phyloP scores from a whole-genome alignment of 2,888 invertebrate genomes.

The Nemotelus nigrinus region DNA sequence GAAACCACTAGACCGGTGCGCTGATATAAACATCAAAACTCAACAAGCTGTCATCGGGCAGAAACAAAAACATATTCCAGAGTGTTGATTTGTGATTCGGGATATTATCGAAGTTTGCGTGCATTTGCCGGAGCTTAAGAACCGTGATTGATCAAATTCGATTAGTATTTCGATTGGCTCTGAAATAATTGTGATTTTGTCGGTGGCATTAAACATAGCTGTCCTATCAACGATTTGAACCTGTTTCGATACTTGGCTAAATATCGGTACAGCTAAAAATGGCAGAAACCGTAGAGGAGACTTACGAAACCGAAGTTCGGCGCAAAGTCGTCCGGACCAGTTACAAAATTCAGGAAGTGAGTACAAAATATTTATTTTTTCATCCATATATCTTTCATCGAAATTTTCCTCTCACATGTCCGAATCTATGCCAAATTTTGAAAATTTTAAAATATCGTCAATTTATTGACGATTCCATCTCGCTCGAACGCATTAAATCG shows the following conservation, averaged over 20 bases:
- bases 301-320: slow-evolving; percentile 59
- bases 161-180: background rate
- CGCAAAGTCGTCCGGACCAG: slow-evolving; percentile 63
- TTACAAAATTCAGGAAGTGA: slow-evolving; percentile 55
- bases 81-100: slow-evolving; percentile 34
- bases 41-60: slow-evolving; percentile 23
- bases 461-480: slow-evolving; percentile 27
- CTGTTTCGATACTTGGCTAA: slow-evolving; percentile 3
- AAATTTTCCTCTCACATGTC: slow-evolving; percentile 21
- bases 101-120: background rate
- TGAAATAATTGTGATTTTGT: background rate
- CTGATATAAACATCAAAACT: slow-evolving; percentile 36
- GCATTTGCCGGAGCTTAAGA: background rate
- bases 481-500: slow-evolving; percentile 4
- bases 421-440: background rate
- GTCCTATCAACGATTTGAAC: slow-evolving; percentile 23
- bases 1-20: slow-evolving; percentile 42
- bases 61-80: slow-evolving; percentile 24
- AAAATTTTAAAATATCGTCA: slow-evolving; percentile 4
- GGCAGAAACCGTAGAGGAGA: slow-evolving; percentile 62
- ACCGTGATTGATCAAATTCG: slow-evolving; percentile 1
- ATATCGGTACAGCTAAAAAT: slow-evolving; percentile 36
- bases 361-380: slow-evolving; percentile 47
- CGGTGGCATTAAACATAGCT: background rate
- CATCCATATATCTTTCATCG: slow-evolving; percentile 17